Evolutionary conservation across 2,113 vertebrate genomes (phyloP).

Genomic region (Melanostigma gelatinosum): DNA sequence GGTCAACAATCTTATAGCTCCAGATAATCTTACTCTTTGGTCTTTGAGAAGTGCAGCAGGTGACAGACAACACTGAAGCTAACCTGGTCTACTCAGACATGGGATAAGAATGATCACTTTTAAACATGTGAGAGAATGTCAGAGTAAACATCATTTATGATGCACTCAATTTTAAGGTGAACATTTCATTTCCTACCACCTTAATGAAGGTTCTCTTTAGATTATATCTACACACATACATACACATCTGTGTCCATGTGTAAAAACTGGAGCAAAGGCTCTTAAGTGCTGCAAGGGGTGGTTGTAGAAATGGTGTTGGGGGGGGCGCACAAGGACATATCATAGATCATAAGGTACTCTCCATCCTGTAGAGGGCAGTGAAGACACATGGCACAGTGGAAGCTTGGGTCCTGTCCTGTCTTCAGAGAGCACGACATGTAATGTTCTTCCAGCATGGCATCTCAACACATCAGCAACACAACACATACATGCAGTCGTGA

Average conservation of each 20-base stretch:
- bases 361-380: slow-evolving; percentile 86
- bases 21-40: slow-evolving; percentile 60
- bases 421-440: slow-evolving; percentile 29
- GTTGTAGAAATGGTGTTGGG: slow-evolving; percentile 4
- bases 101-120: background rate
- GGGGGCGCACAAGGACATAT: slow-evolving; percentile 9
- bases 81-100: background rate
- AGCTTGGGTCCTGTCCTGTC: slow-evolving; percentile 35
- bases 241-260: background rate
- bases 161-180: background rate
- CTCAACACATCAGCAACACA: slow-evolving; percentile 34
- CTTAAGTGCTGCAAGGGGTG: background rate
- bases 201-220: background rate
- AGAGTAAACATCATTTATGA: background rate
- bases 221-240: background rate
- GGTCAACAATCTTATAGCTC: slow-evolving; percentile 56
- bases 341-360: slow-evolving; percentile 42
- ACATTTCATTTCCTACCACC: background rate
- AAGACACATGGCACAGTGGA: slow-evolving; percentile 78
- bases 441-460: slow-evolving; percentile 42
- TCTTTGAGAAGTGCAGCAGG: slow-evolving; percentile 50
- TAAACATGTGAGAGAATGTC: background rate
- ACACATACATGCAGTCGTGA: slow-evolving; percentile 46
- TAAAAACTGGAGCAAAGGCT: slow-evolving; percentile 5
- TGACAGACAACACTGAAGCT: slow-evolving; percentile 28